A percentile compares a stretch with the other conserved stretches of the same genome.
Evolutionary conservation across 2,888 invertebrate species (phyloP).

Genomic region (Perithous albicinctus): DNA sequence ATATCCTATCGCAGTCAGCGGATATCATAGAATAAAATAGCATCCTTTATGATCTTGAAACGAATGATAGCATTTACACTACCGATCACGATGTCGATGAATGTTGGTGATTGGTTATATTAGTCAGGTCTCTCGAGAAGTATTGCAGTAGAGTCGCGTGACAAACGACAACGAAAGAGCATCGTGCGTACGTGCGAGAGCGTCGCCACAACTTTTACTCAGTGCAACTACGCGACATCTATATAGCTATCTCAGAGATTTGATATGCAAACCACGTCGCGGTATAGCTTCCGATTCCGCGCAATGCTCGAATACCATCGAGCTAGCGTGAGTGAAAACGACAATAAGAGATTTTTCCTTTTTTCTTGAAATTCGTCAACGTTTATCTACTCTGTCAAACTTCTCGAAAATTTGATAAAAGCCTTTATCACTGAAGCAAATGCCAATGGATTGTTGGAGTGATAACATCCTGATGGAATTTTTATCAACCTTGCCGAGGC

Average conservation of each 20-base stretch:
- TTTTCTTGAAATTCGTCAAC: not conserved
- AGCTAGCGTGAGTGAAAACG: not conserved
- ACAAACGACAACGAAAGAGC: not conserved
- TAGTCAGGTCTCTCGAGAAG: not conserved
- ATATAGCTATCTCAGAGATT: conserved; percentile 33
- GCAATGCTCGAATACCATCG: conserved; percentile 57
- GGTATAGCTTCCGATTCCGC: conserved; percentile 70
- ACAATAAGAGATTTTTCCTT: conserved; percentile 1
- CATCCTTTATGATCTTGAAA: not conserved
- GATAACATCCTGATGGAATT: not conserved
- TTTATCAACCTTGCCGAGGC: not conserved
- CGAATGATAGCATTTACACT: no score
- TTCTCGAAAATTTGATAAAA: conserved; percentile 8
- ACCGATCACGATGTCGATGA: not conserved
- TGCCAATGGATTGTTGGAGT: not conserved
- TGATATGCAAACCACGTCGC: conserved; percentile 70
- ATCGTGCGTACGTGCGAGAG: conserved; percentile 6
- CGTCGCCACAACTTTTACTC: conserved; percentile 14
- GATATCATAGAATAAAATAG: conserved; percentile 16
- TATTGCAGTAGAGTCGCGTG: no score
- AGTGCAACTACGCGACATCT: not conserved
- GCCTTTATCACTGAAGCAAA: not conserved
- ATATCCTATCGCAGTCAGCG: no score
- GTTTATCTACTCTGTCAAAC: conserved; percentile 9
- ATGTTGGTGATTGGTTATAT: not conserved